phyloP scores from a whole-genome alignment of 2,888 invertebrate genomes.

The Rhopalosiphum nymphaeae region DNA sequence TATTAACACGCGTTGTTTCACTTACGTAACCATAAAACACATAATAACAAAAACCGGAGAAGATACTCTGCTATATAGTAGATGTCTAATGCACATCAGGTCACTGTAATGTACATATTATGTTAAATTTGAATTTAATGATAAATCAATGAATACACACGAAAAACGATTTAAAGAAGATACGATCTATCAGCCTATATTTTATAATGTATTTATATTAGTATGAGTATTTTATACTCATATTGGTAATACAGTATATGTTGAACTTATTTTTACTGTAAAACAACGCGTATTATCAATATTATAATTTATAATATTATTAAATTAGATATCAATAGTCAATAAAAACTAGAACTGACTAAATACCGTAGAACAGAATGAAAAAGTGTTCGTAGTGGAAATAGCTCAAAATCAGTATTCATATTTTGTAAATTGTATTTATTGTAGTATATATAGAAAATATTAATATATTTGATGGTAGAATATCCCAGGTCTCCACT shows the following conservation, averaged over 20 bases:
- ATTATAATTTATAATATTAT: background rate
- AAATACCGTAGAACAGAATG: background rate
- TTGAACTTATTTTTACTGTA: background rate
- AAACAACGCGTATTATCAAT: background rate
- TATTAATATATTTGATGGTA: background rate
- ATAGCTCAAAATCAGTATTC: background rate
- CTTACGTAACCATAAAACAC: background rate
- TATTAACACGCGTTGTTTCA: slow-evolving; percentile 17
- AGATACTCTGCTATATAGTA: background rate
- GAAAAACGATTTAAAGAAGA: background rate
- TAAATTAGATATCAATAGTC: background rate
- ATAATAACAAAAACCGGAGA: background rate
- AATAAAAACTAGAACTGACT: background rate
- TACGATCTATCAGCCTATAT: background rate
- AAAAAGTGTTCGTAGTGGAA: background rate
- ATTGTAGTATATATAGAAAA: background rate
- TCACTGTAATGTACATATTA: background rate
- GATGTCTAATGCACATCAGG: background rate
- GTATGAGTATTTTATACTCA: background rate
- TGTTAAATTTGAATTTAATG: background rate
- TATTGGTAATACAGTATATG: background rate
- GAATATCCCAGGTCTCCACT: background rate
- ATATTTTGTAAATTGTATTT: background rate
- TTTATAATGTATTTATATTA: background rate
- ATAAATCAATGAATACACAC: background rate